A percentile compares a stretch with the other conserved stretches of the same genome.
Evolutionary conservation across 2,888 invertebrate genomes (phyloP).

Genomic region (Tipula confusa): DNA sequence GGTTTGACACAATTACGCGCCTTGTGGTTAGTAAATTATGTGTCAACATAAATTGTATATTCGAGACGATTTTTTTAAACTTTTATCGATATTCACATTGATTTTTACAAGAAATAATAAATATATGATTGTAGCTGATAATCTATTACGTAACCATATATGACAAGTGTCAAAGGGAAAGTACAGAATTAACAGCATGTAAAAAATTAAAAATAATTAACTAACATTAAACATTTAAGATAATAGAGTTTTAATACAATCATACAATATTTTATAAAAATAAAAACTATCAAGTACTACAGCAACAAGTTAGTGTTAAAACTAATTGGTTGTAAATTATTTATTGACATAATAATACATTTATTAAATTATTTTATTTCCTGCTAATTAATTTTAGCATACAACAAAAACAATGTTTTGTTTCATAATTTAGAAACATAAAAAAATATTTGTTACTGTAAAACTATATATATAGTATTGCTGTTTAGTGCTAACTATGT

Average conservation of each 20-base stretch:
- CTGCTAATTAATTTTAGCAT: background rate
- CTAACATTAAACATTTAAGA: background rate
- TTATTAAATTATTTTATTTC: slow-evolving; percentile 20
- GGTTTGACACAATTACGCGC: background rate
- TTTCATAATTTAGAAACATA: background rate
- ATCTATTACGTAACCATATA: background rate
- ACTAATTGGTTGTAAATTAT: background rate
- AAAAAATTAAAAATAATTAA: background rate
- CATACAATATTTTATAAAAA: too few relatives aligned
- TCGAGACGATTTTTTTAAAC: too few relatives aligned
- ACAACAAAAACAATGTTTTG: background rate
- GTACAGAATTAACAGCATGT: background rate
- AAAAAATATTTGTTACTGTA: background rate
- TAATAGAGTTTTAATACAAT: background rate
- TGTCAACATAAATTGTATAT: background rate
- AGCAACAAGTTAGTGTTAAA: too few relatives aligned
- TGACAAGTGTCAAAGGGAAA: background rate
- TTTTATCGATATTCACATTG: background rate
- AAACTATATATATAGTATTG: too few relatives aligned
- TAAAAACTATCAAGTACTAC: too few relatives aligned
- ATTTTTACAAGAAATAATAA: too few relatives aligned
- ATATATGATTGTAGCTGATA: background rate
- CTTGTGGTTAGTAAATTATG: background rate
- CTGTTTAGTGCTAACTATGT: background rate
- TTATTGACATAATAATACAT: background rate